Percentiles rank a stretch among this genome's conserved stretches.
phyloP scores from a whole-genome alignment of 2,888 invertebrate genomes.

The Hedya salicella region DNA sequence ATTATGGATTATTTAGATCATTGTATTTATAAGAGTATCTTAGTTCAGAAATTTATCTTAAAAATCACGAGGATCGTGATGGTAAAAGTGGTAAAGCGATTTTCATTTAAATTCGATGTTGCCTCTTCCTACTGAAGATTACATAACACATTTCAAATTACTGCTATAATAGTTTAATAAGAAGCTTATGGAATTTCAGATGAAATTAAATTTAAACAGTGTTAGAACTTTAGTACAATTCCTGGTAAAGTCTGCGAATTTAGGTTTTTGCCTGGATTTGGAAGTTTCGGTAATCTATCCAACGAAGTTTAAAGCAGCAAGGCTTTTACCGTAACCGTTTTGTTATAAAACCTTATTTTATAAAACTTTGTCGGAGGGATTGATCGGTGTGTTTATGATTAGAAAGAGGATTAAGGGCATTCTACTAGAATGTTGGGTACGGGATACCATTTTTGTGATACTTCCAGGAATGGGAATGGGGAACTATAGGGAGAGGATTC shows the following conservation, averaged over 20 bases:
- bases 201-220: neutral
- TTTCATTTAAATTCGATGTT: no score
- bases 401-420: no score
- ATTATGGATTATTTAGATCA: no score
- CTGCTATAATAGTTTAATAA: neutral
- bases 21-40: no score
- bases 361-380: neutral
- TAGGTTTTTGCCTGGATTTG: neutral
- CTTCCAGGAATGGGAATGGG: no score
- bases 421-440: no score
- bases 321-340: slow-evolving; percentile 5
- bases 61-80: no score
- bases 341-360: neutral
- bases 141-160: neutral
- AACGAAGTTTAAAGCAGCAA: neutral
- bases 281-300: neutral
- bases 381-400: neutral
- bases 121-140: neutral
- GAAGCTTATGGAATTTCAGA: neutral
- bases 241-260: neutral
- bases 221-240: neutral
- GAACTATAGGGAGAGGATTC: no score
- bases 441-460: no score
- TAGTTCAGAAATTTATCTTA: no score
- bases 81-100: no score